Evolutionary conservation across 1,140 invertebrate genomes (phyloP).

Genomic region (Drosophila miranda): DNA sequence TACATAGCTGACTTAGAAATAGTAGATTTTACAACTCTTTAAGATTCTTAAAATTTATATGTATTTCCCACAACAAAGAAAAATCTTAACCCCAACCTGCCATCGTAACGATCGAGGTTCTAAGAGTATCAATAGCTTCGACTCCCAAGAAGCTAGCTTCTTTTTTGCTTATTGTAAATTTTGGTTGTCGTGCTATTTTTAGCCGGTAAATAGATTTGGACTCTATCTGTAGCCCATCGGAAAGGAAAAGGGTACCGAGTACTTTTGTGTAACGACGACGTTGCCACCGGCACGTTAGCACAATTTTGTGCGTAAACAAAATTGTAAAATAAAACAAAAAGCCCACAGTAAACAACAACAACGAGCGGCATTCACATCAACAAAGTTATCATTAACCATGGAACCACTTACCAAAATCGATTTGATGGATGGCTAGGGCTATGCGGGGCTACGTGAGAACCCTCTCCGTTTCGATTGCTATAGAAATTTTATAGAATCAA

Average conservation of each 20-base stretch:
- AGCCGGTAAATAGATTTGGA: slow-evolving; percentile 35
- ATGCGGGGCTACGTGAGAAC: neutral
- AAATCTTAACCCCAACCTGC: too few relatives aligned
- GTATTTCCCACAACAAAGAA: too few relatives aligned
- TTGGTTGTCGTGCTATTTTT: slow-evolving; percentile 52
- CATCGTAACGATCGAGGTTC: too few relatives aligned
- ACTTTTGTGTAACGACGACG: slow-evolving; percentile 53
- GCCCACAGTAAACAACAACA: slow-evolving; percentile 44
- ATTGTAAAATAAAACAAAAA: slow-evolving; percentile 54
- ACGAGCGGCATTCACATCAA: slow-evolving; percentile 28
- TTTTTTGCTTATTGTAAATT: slow-evolving; percentile 43
- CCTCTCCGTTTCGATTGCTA: neutral
- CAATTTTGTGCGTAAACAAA: slow-evolving; percentile 64
- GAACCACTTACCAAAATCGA: slow-evolving; percentile 14
- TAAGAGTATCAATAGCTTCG: too few relatives aligned
- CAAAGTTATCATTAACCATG: slow-evolving; percentile 48
- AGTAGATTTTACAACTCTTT: too few relatives aligned
- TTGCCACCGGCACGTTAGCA: slow-evolving; percentile 64
- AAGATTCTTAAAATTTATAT: too few relatives aligned
- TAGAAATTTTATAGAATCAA: too few relatives aligned
- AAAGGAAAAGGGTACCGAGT: slow-evolving; percentile 40
- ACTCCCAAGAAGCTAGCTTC: neutral
- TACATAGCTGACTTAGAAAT: too few relatives aligned
- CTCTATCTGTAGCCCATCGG: slow-evolving; percentile 50
- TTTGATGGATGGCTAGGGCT: slow-evolving; percentile 14